A percentile compares a stretch with the other conserved stretches of the same genome.
Conservation (phyloP, 2,888 invertebrate genomes). For the Trypoxylon attenuatum region DNA sequence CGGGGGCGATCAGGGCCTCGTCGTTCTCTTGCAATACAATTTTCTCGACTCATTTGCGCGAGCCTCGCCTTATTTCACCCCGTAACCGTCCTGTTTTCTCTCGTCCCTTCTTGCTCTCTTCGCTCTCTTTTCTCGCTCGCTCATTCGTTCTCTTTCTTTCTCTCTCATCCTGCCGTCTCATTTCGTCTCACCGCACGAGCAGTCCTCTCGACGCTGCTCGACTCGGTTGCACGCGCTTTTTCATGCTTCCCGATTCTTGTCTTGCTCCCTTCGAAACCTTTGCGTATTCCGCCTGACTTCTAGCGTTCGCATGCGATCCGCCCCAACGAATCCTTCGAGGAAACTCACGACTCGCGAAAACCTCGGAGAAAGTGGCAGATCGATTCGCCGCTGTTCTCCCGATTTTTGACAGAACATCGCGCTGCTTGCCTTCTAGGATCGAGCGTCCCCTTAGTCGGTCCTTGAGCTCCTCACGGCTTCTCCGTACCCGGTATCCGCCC, state of each 20-base stretch:
- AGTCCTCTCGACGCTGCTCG: not conserved
- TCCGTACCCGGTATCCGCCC: not conserved
- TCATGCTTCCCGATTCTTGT: not conserved
- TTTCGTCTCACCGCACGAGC: not conserved
- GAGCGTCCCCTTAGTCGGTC: not conserved
- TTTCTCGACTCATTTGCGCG: not conserved
- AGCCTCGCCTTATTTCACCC: not conserved
- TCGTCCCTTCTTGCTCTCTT: not conserved
- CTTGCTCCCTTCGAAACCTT: not conserved
- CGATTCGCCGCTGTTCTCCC: not conserved
- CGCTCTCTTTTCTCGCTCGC: constrained; percentile 1
- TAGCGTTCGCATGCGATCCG: not conserved
- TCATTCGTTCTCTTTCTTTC: not conserved
- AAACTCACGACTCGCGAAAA: not conserved
- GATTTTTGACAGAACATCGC: not conserved
- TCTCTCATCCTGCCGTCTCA: not conserved
- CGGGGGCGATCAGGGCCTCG: no score
- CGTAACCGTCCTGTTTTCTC: not conserved
- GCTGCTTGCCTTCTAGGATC: not conserved
- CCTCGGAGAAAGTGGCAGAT: not conserved
- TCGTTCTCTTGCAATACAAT: not conserved
- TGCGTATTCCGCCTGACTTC: not conserved
- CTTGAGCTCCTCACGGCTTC: not conserved
- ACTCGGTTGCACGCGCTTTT: not conserved
- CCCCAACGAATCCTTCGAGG: no score